Percentiles rank a stretch among this genome's conserved stretches.
Evolutionary conservation across 1,140 invertebrate species (phyloP).

Genomic region (Pissodes strobi): DNA sequence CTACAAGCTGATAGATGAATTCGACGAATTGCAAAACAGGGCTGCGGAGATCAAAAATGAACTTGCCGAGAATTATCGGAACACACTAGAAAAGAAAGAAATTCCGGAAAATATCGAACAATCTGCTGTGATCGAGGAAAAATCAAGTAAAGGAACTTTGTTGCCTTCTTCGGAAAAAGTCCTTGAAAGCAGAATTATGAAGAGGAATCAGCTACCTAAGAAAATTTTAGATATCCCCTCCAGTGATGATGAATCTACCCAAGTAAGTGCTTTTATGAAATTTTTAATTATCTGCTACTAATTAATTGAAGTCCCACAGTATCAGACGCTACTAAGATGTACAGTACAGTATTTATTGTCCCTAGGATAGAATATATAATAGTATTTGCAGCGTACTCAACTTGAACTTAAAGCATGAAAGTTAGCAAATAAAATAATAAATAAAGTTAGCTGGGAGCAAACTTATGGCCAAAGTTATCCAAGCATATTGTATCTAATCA

Average conservation of each 20-base stretch:
- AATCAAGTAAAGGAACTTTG: neutral
- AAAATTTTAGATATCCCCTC: constrained; percentile 53
- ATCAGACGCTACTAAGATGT: too few relatives aligned
- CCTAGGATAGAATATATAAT: too few relatives aligned
- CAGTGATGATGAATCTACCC: constrained; percentile 50
- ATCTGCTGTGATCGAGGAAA: too few relatives aligned
- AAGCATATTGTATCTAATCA: too few relatives aligned
- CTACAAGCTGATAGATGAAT: constrained; percentile 65
- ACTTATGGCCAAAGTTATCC: too few relatives aligned
- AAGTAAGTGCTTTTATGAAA: constrained; percentile 21
- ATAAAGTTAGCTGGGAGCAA: too few relatives aligned
- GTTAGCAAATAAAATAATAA: too few relatives aligned
- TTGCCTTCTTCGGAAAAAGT: constrained; percentile 21
- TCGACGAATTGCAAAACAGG: constrained; percentile 62
- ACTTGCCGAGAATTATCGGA: constrained; percentile 46
- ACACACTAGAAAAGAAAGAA: constrained; percentile 42
- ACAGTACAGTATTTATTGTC: too few relatives aligned
- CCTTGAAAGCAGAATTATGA: neutral
- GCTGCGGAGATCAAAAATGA: constrained; percentile 45
- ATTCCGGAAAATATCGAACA: constrained; percentile 34
- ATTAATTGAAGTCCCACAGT: too few relatives aligned
- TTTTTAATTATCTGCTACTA: too few relatives aligned
- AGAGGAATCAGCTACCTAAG: constrained; percentile 41
- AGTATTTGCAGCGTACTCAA: too few relatives aligned
- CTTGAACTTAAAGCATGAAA: too few relatives aligned